Conservation (phyloP, 2,797 vertebrate genomes). For the Nasua narica region DNA sequence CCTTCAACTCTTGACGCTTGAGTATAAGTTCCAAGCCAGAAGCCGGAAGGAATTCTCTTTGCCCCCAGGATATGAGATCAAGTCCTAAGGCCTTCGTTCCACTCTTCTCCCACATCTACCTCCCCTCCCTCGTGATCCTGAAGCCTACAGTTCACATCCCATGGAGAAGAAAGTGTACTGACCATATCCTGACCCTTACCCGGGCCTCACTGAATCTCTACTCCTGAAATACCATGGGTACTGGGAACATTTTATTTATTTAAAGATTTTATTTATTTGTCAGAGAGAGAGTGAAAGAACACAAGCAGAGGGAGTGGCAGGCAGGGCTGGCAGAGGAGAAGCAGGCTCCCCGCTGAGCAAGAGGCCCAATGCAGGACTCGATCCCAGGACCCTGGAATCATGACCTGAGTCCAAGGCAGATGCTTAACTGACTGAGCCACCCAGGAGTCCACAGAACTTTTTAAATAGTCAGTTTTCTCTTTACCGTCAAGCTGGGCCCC, state of each 20-base stretch:
- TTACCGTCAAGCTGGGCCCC: background rate
- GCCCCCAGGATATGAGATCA: background rate
- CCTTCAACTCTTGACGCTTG: background rate
- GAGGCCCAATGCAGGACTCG: no score
- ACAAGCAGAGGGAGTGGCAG: no score
- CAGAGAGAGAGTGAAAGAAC: no score
- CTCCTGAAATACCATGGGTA: background rate
- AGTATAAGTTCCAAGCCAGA: background rate
- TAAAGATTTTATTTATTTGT: no score
- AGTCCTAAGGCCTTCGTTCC: background rate
- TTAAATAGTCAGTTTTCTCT: background rate
- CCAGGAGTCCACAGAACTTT: background rate
- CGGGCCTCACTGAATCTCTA: background rate
- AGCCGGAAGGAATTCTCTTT: background rate
- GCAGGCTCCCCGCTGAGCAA: no score
- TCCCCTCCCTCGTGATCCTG: background rate
- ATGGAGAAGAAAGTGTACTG: background rate
- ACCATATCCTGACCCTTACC: background rate
- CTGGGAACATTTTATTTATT: background rate
- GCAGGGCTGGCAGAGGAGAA: no score
- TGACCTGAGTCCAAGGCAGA: no score
- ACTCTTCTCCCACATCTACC: no score
- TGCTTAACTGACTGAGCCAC: no score
- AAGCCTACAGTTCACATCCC: background rate
- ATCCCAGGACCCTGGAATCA: no score